Base-by-base conservation (phyloP, 2,888 invertebrate species). In the Parnassius mnemosyne region DNA sequence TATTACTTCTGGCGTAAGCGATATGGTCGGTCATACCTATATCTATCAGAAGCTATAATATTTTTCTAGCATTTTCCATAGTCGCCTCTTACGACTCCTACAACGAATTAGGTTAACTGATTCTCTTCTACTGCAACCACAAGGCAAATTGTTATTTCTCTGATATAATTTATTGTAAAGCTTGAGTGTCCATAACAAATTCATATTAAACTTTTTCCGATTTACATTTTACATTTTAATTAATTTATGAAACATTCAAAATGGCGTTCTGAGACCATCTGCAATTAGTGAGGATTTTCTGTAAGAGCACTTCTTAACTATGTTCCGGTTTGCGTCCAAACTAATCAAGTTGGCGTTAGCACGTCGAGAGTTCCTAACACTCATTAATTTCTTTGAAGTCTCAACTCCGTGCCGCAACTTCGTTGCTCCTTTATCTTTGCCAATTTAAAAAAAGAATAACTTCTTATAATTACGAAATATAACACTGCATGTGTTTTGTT, bases 341-440 rank as follows among this genome's bases (percentile, higher is more conserved):
- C 91, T 92, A 92, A 90, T 91, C 84, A 82, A 84, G 80, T 80
- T 75, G 79, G 79, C 72, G 76, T 79, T 75, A 79, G 87, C 89
- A 89, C 90, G 90, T 89, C 83, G 80, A 77, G 78, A 89, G 84
- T 89, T 89, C 78, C 83, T 85, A 90, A 89, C 87, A 87, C 86
- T 90, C 90, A 89, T 90, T 90, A 89, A 89, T 89, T 88, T 89
- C 87, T 89, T 87, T 87, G 87, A 87, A 88, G 84, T 84, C 85
- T 80, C 82, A 78, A 79, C 83, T 75, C 75, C 75, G 74, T 76
- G 79, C 83, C 77, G 80, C 82, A 87, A 86, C 83, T 88, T 86
- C 76, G 74, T 78, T 72, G 78, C 77, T 81, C 81, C 82, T 82
- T 82, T 79, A 82, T 81, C 73, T 74, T 80, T 78, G 85, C 84